Evolutionary conservation across 2,113 vertebrate genomes (phyloP).

Genomic region (Tyto alba): DNA sequence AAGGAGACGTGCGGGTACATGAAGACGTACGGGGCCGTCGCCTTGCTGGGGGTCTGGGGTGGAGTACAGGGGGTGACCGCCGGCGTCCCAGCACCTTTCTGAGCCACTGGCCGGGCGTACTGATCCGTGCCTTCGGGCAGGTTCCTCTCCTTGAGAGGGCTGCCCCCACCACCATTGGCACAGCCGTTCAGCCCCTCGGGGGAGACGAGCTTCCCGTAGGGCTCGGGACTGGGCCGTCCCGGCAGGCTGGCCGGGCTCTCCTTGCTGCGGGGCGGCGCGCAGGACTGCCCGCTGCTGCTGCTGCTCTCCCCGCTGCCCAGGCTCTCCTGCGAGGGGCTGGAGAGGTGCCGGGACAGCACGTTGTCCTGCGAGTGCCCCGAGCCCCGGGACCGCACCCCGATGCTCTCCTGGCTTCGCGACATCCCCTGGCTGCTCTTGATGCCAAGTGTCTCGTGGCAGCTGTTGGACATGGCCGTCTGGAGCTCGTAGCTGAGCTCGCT

Average conservation of each 20-base stretch:
- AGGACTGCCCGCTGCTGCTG: constrained; percentile 58
- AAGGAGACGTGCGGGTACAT: constrained; percentile 66
- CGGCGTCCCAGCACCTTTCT: not conserved
- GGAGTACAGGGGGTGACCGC: constrained; percentile 24
- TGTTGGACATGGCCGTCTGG: constrained; percentile 84
- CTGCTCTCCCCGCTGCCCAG: constrained; percentile 64
- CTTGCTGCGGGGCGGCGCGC: not conserved
- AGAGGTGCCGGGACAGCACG: constrained; percentile 29
- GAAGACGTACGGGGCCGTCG: constrained; percentile 44
- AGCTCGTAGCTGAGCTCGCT: constrained; percentile 89
- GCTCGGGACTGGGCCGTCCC: not conserved
- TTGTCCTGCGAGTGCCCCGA: constrained; percentile 88
- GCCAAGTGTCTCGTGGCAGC: constrained; percentile 69
- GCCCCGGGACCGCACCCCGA: constrained; percentile 82
- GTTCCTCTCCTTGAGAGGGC: constrained; percentile 81
- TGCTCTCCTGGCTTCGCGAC: constrained; percentile 91
- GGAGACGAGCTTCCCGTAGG: not conserved
- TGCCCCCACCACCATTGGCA: not conserved
- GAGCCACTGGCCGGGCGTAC: constrained; percentile 3
- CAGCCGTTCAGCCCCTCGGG: constrained; percentile 1
- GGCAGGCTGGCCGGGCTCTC: not conserved
- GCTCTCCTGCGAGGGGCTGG: constrained; percentile 75
- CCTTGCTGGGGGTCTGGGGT: constrained; percentile 61
- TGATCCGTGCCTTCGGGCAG: constrained; percentile 87
- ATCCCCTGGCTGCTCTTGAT: constrained; percentile 73